These are phyloP conservation scores for Atlantisia rogersi DNA, from an alignment of 2,113 vertebrate genomes.

Conservation along the genomic window DNA sequence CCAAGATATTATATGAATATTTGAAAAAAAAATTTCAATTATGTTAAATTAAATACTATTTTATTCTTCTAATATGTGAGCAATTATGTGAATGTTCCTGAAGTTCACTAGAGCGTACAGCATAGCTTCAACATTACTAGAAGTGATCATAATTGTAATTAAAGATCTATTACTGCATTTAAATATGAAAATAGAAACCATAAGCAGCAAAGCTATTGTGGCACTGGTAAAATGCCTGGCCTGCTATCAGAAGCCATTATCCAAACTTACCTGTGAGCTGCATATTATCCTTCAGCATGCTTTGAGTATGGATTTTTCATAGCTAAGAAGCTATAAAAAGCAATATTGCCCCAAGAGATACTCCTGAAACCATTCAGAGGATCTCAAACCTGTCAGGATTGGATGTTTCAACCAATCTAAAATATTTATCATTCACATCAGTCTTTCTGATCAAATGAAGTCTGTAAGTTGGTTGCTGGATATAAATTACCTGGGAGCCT, in stretches of 20 bases:
- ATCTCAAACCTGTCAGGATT: not conserved
- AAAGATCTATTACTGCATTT: not conserved
- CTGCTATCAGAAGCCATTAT: not conserved
- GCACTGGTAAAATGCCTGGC: not conserved
- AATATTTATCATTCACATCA: not conserved
- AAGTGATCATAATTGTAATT: not conserved
- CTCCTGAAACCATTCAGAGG: not conserved
- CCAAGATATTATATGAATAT: not conserved
- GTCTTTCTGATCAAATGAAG: slow-evolving; percentile 11
- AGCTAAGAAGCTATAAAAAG: not conserved
- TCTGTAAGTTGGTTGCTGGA: not conserved
- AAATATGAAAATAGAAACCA: not conserved
- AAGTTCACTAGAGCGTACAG: not conserved
- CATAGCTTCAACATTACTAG: not conserved
- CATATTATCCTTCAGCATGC: not conserved
- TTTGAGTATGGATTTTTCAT: not conserved
- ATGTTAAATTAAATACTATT: not conserved
- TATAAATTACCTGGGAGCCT: slow-evolving; percentile 2
- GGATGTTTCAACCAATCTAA: not conserved
- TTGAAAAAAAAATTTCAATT: not conserved
- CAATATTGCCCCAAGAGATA: not conserved
- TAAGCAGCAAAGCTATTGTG: not conserved
- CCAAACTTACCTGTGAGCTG: not conserved
- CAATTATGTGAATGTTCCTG: not conserved
- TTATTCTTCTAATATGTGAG: not conserved